Conservation (phyloP, 2,113 vertebrate genomes). For the Dinomys branickii region DNA sequence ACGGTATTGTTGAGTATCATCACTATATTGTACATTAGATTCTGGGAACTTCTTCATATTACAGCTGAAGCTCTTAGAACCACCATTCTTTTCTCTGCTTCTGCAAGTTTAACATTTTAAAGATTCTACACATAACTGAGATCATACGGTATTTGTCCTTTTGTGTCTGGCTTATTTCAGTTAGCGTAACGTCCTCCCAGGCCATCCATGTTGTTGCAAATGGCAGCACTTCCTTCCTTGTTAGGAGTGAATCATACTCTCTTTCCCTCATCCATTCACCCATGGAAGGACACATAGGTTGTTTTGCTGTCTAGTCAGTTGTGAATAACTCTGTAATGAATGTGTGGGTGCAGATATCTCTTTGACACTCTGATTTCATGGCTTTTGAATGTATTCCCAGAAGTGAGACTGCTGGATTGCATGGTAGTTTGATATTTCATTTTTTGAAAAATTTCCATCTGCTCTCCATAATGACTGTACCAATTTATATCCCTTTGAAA, state of each 20-base stretch:
- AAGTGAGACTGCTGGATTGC: neutral
- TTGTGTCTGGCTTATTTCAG: neutral
- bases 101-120: neutral
- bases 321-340: neutral
- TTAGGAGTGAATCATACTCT: neutral
- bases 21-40: neutral
- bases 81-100: neutral
- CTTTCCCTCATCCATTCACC: neutral
- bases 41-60: neutral
- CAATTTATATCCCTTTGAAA: neutral
- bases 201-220: neutral
- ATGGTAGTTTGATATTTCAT: neutral
- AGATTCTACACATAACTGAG: neutral
- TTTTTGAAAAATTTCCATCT: neutral
- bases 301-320: neutral
- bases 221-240: neutral
- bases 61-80: neutral
- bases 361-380: neutral
- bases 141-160: neutral
- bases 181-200: neutral
- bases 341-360: neutral
- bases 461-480: neutral
- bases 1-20: neutral
- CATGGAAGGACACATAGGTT: neutral
- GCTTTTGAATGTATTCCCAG: neutral